Conservation (phyloP, 2,113 vertebrate species). For the Menura novaehollandiae region DNA sequence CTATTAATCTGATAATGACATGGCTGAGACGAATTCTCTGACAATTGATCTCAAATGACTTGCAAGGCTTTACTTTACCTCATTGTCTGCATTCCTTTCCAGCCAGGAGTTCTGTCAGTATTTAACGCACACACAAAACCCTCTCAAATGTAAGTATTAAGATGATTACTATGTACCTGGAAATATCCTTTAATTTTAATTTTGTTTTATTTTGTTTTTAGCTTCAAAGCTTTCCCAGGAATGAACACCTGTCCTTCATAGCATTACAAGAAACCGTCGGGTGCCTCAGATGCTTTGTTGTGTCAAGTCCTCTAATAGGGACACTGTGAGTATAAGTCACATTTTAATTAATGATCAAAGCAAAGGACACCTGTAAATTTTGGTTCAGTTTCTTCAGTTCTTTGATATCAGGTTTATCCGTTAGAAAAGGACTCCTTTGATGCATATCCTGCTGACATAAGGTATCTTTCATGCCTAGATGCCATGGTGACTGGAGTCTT, state of each 20-base stretch:
- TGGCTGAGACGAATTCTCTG: slow-evolving; percentile 73
- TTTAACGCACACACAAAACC: slow-evolving; percentile 48
- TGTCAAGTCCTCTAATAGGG: slow-evolving; percentile 72
- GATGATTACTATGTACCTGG: slow-evolving; percentile 77
- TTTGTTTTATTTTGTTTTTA: slow-evolving; percentile 78
- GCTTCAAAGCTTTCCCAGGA: slow-evolving; percentile 80
- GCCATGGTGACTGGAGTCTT: slow-evolving; percentile 8
- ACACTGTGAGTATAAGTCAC: slow-evolving; percentile 69
- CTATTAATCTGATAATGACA: slow-evolving; percentile 85
- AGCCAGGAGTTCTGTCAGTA: slow-evolving; percentile 58
- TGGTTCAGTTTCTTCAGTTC: slow-evolving; percentile 65
- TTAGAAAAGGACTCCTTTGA: slow-evolving; percentile 63
- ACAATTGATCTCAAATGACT: slow-evolving; percentile 75
- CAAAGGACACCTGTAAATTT: slow-evolving; percentile 71
- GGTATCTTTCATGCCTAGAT: slow-evolving; percentile 54
- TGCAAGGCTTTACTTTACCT: slow-evolving; percentile 70
- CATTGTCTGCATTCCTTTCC: slow-evolving; percentile 78
- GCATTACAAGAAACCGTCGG: slow-evolving; percentile 71
- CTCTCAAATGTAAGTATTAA: slow-evolving; percentile 71
- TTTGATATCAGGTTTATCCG: slow-evolving; percentile 67
- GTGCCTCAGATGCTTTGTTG: slow-evolving; percentile 73
- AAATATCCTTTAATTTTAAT: slow-evolving; percentile 82
- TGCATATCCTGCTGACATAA: slow-evolving; percentile 54
- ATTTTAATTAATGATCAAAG: slow-evolving; percentile 80
- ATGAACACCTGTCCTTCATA: slow-evolving; percentile 80